Conservation (phyloP, 1,140 invertebrate species). For the Thalassaphorura encarpata region DNA sequence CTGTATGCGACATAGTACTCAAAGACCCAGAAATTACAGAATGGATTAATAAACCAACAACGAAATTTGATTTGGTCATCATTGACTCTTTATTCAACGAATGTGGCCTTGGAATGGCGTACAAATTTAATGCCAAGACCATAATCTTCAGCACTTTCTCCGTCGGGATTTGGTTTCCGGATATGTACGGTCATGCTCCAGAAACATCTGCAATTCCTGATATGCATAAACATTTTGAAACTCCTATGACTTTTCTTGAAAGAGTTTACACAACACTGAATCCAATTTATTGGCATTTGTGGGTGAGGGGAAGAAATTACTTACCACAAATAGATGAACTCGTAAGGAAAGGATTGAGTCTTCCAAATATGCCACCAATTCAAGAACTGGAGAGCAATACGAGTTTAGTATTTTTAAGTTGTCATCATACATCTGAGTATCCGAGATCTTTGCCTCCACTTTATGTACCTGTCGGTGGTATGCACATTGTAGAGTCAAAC, state of each 20-base stretch:
- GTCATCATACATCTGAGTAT: not conserved
- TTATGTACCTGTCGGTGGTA: slow-evolving; percentile 10
- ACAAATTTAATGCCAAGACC: slow-evolving; percentile 17
- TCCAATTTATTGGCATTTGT: not conserved
- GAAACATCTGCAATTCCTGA: not conserved
- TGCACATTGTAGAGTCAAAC: not conserved
- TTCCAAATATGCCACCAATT: slow-evolving; percentile 17
- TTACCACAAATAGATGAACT: not conserved
- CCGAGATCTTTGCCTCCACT: slow-evolving; percentile 7
- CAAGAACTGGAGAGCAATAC: not conserved
- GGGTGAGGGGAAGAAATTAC: too few species aligned
- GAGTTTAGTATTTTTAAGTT: slow-evolving; percentile 8
- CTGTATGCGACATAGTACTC: slow-evolving; percentile 11
- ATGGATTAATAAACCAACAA: slow-evolving; percentile 21
- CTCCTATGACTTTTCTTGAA: slow-evolving; percentile 3
- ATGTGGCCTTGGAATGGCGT: slow-evolving; percentile 21
- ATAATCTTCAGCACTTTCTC: slow-evolving; percentile 11
- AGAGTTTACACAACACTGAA: not conserved
- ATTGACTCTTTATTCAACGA: slow-evolving; percentile 30
- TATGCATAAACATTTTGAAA: not conserved
- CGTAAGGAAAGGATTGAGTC: not conserved
- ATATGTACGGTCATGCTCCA: not conserved
- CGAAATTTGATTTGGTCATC: slow-evolving; percentile 28
- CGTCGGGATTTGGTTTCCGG: not conserved
- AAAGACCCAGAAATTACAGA: slow-evolving; percentile 6